Evolutionary conservation across 2,113 vertebrate genomes (phyloP).

Genomic region (Heterotis niloticus): DNA sequence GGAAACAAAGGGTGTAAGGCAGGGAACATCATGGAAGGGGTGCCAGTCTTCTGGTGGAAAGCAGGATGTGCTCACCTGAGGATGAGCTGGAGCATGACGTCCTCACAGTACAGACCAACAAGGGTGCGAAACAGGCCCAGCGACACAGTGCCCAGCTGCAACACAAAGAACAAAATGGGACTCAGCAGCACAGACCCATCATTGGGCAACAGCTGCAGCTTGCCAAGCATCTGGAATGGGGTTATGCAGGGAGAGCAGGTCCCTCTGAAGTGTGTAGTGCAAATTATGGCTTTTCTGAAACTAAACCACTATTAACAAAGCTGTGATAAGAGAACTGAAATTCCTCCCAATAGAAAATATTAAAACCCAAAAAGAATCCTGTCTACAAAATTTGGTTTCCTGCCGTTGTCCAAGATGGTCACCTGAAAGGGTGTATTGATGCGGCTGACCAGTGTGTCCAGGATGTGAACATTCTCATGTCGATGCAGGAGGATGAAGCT

Average conservation of each 20-base stretch:
- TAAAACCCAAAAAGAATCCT: no score
- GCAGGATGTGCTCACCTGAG: constrained; percentile 70
- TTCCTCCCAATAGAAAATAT: no score
- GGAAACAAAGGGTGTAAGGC: no score
- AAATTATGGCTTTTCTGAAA: no score
- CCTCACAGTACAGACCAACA: constrained; percentile 91
- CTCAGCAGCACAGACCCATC: not conserved
- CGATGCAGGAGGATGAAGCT: constrained; percentile 84
- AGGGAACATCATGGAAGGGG: not conserved
- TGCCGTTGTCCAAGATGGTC: constrained; percentile 20
- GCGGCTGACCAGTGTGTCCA: constrained; percentile 89
- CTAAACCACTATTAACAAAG: no score
- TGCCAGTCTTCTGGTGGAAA: not conserved
- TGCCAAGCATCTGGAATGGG: no score
- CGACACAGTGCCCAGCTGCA: constrained; percentile 87
- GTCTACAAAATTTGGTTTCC: no score
- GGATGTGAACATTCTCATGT: constrained; percentile 84
- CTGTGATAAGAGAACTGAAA: no score
- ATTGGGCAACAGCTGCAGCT: no score
- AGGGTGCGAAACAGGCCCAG: constrained; percentile 89
- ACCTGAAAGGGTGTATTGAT: constrained; percentile 97
- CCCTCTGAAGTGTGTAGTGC: no score
- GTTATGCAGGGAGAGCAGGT: not conserved
- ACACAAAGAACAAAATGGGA: constrained; percentile 24
- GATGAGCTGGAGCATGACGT: constrained; percentile 91